Evolutionary conservation across 53 echinoderm and acorn worm species (phyloP).

Genomic region (Antedon mediterranea): DNA sequence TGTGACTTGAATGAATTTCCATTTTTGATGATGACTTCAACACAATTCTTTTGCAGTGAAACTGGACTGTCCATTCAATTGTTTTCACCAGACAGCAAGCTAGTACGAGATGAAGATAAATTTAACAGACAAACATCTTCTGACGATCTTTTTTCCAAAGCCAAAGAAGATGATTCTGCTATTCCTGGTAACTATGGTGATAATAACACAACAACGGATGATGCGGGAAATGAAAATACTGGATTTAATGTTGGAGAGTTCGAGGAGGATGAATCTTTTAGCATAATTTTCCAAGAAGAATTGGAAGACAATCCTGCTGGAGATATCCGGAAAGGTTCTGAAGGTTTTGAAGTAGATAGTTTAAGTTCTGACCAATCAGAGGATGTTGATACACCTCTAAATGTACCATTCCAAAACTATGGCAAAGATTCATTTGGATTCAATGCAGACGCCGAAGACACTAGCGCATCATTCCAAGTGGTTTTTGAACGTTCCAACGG

Average conservation of each 20-base stretch:
- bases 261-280: conserved; percentile 76
- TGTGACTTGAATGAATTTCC: too few species aligned
- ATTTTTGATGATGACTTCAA: too few species aligned
- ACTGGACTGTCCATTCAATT: not conserved
- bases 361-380: not conserved
- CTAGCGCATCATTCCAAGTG: conserved; percentile 43
- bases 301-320: not conserved
- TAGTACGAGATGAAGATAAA: not conserved
- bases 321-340: not conserved
- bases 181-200: not conserved
- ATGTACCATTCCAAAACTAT: conserved; percentile 8
- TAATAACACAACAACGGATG: not conserved
- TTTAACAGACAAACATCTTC: not conserved
- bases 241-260: not conserved
- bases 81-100: not conserved
- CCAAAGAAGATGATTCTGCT: not conserved
- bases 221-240: not conserved
- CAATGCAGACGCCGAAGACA: conserved; percentile 4
- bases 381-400: not conserved
- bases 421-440: not conserved
- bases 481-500: conserved; percentile 62
- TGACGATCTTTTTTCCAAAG: not conserved
- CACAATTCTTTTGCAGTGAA: not conserved
- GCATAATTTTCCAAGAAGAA: conserved; percentile 58
- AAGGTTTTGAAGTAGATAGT: not conserved